Evolutionary conservation across 2,113 vertebrate species (phyloP), one percentile per base, ranked within the genome.

Genomic region (Corythoichthys intestinalis): DNA sequence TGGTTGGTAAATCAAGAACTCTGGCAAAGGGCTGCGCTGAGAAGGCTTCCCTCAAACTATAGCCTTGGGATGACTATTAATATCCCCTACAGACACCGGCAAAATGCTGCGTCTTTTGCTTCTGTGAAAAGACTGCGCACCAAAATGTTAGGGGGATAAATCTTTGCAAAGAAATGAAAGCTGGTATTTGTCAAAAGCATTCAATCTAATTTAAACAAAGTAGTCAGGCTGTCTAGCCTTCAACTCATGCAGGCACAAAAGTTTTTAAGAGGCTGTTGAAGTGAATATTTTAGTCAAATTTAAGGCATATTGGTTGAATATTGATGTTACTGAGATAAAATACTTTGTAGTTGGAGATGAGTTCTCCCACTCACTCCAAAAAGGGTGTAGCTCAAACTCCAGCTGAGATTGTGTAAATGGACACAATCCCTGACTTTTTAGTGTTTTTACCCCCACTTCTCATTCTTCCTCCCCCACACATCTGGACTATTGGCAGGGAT

Each of bases 1-100:
- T 84, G 88, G 83, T 84, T 88, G 89, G 88, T 83, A 89, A 88
- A 91, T 91, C 90, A 89, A 88, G 87, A 85, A 86, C 83, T 84
- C 78, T 88, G 89, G 88, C 86, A 80, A 63, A 87, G 86, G 83
- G 78, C 74, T 81, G 37, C 72, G 75, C 87, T 88, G 86, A 86
- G 84, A 87, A 82, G 79, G 84, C 84, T 90, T 82, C 73, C 90
- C 89, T 88, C 90, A 92, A 92, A 92, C 86, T 91, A 90, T 79
- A 91, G 88, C 86, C 86, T 86, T 88, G 85, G 76, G 71, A 80
- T 81, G 77, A 76, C 85, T 92, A 92, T 91, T 90, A 91, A 92
- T 92, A 92, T 92, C 83, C 84, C 79, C 76, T 71, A 66, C 84
- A 92, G 87, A 91, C 90, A 83, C 65, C 69, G 77, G 86, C 77